phyloP scores from a whole-genome alignment of 2,797 vertebrate species.

The Phoebastria nigripes region DNA sequence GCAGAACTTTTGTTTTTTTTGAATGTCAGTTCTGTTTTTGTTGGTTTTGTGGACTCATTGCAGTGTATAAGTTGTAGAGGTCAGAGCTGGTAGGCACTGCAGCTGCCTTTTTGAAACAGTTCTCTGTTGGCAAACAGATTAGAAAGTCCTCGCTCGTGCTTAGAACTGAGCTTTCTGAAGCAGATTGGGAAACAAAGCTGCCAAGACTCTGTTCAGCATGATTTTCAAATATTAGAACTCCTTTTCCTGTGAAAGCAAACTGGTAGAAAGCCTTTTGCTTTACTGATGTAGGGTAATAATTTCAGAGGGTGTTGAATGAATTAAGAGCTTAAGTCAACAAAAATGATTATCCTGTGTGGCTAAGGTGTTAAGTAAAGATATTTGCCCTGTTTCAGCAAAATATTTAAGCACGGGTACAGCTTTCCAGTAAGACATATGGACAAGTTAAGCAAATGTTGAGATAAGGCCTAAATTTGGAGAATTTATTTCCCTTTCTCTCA shows the following conservation, averaged over 20 bases:
- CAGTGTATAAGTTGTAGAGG: not conserved
- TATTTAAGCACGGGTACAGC: not conserved
- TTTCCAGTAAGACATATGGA: not conserved
- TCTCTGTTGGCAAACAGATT: constrained; percentile 21
- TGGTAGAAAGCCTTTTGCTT: not conserved
- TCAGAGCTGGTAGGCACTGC: not conserved
- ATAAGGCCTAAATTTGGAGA: not conserved
- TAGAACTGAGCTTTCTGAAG: not conserved
- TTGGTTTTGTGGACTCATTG: not conserved
- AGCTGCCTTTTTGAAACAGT: not conserved
- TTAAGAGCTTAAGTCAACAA: constrained; percentile 6
- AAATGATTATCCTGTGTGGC: not conserved
- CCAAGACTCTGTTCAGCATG: constrained; percentile 1
- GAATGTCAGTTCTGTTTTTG: not conserved
- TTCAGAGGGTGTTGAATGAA: constrained; percentile 12
- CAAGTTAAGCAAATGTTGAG: not conserved
- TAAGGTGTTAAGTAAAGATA: not conserved
- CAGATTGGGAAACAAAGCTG: not conserved
- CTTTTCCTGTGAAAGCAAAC: not conserved
- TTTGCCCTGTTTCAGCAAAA: constrained; percentile 15
- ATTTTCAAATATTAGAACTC: constrained; percentile 22
- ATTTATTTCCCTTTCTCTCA: not conserved
- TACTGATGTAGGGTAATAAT: not conserved
- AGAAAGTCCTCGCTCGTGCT: not conserved
- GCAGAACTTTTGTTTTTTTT: not conserved